Percentiles rank a stretch among this genome's conserved stretches.
Evolutionary conservation across 2,797 vertebrate genomes (phyloP).

Genomic region (Sebastes melanostomus): DNA sequence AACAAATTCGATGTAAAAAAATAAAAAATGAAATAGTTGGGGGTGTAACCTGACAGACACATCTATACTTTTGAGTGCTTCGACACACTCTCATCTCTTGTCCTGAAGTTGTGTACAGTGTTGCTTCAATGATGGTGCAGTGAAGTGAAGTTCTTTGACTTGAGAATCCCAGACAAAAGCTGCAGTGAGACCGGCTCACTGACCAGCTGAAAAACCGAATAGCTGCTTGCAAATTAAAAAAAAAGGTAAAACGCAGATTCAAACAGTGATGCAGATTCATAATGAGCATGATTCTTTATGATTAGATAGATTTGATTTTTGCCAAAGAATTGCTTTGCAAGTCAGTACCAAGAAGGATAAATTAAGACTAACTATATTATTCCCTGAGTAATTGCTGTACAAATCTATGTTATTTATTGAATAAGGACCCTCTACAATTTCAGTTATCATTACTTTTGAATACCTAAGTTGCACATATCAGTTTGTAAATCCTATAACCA

Average conservation of each 20-base stretch:
- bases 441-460: slow-evolving; percentile 73
- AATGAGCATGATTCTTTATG: slow-evolving; percentile 65
- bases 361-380: slow-evolving; percentile 76
- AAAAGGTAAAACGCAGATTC: slow-evolving; percentile 59
- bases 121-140: slow-evolving; percentile 78
- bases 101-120: slow-evolving; percentile 79
- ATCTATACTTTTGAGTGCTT: slow-evolving; percentile 59
- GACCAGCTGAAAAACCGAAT: slow-evolving; percentile 58
- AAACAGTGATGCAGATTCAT: slow-evolving; percentile 55
- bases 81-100: slow-evolving; percentile 63
- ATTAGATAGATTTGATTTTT: slow-evolving; percentile 77
- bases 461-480: slow-evolving; percentile 76
- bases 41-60: slow-evolving; percentile 60
- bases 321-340: slow-evolving; percentile 83
- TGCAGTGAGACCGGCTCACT: slow-evolving; percentile 54
- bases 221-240: slow-evolving; percentile 73
- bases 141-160: slow-evolving; percentile 75
- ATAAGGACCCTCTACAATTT: slow-evolving; percentile 75
- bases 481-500: slow-evolving; percentile 61
- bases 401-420: slow-evolving; percentile 79
- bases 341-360: slow-evolving; percentile 77
- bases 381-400: slow-evolving; percentile 76
- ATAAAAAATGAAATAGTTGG: slow-evolving; percentile 41
- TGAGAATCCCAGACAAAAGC: slow-evolving; percentile 73
- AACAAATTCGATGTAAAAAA: slow-evolving; percentile 60